Percentiles rank a stretch among this genome's conserved stretches.
Conservation (phyloP, 2,797 vertebrate genomes). For the Champsocephalus gunnari region DNA sequence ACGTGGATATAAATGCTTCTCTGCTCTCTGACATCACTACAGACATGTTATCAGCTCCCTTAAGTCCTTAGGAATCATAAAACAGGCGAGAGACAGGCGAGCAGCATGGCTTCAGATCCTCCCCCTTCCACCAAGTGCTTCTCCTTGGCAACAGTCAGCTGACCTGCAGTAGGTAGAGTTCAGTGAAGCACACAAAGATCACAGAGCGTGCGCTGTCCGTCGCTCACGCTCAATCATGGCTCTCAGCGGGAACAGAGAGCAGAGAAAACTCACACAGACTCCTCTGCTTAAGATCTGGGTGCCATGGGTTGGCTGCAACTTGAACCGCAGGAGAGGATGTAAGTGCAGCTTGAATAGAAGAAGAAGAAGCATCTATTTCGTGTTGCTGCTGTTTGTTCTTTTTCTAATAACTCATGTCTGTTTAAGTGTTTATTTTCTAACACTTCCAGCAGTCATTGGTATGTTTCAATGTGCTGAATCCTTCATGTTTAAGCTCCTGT, state of each 20-base stretch:
- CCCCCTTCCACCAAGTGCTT: conserved; percentile 41
- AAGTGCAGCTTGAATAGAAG: conserved; percentile 73
- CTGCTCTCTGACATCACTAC: conserved; percentile 22
- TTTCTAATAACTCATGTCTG: background rate
- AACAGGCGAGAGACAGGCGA: conserved; percentile 48
- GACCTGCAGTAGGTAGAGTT: conserved; percentile 68
- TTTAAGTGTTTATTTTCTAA: conserved; percentile 3
- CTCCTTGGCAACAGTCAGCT: conserved; percentile 79
- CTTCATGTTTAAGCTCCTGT: conserved; percentile 8
- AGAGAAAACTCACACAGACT: conserved; percentile 85
- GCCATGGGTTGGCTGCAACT: conserved; percentile 78
- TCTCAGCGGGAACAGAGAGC: conserved; percentile 61
- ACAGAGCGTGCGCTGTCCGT: conserved; percentile 27
- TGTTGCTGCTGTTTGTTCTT: conserved; percentile 12
- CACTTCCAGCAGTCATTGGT: background rate
- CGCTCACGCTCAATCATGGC: conserved; percentile 46
- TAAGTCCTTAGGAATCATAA: conserved; percentile 22
- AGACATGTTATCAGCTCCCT: conserved; percentile 21
- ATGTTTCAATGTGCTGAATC: background rate
- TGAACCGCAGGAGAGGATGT: conserved; percentile 87
- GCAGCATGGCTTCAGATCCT: conserved; percentile 32
- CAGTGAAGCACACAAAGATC: conserved; percentile 56
- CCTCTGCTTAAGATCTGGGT: conserved; percentile 90
- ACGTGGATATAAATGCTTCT: background rate
- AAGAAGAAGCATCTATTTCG: background rate